These are phyloP conservation scores for Apogon talboti DNA, from an alignment of 2,797 vertebrate genomes.

Conservation along the genomic window DNA sequence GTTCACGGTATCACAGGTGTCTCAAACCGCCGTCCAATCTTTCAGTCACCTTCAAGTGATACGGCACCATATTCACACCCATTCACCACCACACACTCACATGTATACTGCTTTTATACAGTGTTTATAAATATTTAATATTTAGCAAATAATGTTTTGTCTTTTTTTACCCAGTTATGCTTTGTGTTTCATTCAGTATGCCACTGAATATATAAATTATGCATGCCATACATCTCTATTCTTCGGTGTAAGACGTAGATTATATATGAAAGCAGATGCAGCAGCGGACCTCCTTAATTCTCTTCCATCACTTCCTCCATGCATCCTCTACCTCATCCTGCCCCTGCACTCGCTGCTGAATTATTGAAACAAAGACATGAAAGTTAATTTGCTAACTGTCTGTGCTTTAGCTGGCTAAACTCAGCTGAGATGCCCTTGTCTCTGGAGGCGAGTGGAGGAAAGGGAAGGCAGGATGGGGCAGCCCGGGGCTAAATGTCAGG, in stretches of 20 bases:
- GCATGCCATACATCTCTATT: conserved; percentile 42
- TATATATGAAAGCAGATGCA: conserved; percentile 41
- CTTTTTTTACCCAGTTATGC: conserved; percentile 24
- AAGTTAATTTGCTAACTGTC: conserved; percentile 86
- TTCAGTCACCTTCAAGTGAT: conserved; percentile 46
- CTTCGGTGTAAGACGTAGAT: conserved; percentile 25
- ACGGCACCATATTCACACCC: conserved; percentile 19
- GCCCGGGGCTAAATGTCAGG: conserved; percentile 84
- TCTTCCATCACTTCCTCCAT: conserved; percentile 54
- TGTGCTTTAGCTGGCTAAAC: conserved; percentile 82
- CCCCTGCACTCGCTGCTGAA: conserved; percentile 68
- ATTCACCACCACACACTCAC: conserved; percentile 11
- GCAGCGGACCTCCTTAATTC: conserved; percentile 30
- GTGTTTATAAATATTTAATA: conserved; percentile 57
- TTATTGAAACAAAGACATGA: conserved; percentile 84
- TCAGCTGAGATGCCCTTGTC: conserved; percentile 75
- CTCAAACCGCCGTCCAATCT: conserved; percentile 27
- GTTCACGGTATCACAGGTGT: conserved; percentile 63
- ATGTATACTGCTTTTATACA: conserved; percentile 30
- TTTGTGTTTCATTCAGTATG: conserved; percentile 16
- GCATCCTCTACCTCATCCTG: conserved; percentile 61
- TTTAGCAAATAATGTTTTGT: conserved; percentile 42
- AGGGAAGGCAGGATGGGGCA: conserved; percentile 55
- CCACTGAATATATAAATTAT: conserved; percentile 35
- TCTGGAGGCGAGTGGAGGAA: conserved; percentile 66